Evolutionary conservation across 2,888 invertebrate genomes (phyloP).

Genomic region (Tipula helvola): DNA sequence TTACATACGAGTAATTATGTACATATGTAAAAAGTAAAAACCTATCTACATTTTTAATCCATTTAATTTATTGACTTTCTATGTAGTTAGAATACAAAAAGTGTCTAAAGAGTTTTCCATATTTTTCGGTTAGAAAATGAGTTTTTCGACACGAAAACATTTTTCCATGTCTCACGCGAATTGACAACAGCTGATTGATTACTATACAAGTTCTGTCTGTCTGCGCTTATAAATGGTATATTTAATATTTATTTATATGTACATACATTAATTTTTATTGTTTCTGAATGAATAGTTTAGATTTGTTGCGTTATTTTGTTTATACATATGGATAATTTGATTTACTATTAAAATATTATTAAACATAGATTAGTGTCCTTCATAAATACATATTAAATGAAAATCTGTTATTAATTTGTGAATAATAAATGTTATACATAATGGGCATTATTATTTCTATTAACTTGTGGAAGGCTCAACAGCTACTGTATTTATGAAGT

Average conservation of each 20-base stretch:
- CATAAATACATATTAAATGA: neutral
- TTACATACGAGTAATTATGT: no score
- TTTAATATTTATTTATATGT: neutral
- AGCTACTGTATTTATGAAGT: neutral
- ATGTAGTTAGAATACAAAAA: neutral
- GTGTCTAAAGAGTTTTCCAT: neutral
- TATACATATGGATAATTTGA: neutral
- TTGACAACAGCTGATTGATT: neutral
- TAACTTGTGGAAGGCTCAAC: neutral
- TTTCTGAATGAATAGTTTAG: neutral
- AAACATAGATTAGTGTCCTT: neutral
- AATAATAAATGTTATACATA: neutral
- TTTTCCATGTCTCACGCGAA: neutral
- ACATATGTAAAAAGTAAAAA: no score
- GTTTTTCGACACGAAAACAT: neutral
- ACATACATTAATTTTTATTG: neutral
- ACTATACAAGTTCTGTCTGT: neutral
- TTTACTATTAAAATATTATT: neutral
- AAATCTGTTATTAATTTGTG: neutral
- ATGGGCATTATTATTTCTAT: neutral
- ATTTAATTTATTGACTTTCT: neutral
- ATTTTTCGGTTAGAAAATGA: neutral
- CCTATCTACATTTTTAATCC: no score
- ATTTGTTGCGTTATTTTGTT: neutral
- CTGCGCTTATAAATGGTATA: neutral